phyloP scores from a whole-genome alignment of 2,113 vertebrate species.

The Azemiops feae region DNA sequence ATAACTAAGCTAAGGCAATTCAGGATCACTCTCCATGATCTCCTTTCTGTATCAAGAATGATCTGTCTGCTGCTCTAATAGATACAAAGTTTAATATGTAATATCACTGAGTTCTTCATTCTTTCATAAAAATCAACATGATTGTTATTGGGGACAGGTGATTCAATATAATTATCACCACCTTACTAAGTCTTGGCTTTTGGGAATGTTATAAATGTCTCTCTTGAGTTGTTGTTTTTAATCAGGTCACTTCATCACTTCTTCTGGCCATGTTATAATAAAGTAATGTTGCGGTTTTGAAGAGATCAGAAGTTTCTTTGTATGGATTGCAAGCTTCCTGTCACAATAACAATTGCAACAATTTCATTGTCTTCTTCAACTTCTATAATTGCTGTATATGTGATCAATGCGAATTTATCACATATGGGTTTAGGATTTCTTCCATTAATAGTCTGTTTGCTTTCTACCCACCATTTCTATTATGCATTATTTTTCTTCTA shows the following conservation, averaged over 20 bases:
- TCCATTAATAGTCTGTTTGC: not conserved
- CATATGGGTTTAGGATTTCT: not conserved
- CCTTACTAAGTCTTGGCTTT: not conserved
- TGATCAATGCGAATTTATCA: not conserved
- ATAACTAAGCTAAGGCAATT: not conserved
- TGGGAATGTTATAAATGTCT: not conserved
- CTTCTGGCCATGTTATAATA: too few relatives aligned
- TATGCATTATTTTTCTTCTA: not conserved
- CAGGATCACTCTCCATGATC: not conserved
- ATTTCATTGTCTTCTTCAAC: not conserved
- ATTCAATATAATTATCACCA: not conserved
- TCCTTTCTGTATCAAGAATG: not conserved
- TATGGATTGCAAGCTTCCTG: not conserved
- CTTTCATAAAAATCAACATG: not conserved
- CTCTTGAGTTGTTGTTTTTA: not conserved
- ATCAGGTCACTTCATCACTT: too few relatives aligned
- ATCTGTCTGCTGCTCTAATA: not conserved
- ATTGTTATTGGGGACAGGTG: not conserved
- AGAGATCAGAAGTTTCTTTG: not conserved
- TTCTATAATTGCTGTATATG: not conserved
- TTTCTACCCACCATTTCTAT: not conserved
- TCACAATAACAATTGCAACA: not conserved
- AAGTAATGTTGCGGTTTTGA: not conserved
- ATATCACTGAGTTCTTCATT: not conserved
- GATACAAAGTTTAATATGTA: not conserved